Percentiles rank a stretch among this genome's conserved stretches.
Evolutionary conservation across 1,140 invertebrate species (phyloP).

Genomic region (Apis laboriosa): DNA sequence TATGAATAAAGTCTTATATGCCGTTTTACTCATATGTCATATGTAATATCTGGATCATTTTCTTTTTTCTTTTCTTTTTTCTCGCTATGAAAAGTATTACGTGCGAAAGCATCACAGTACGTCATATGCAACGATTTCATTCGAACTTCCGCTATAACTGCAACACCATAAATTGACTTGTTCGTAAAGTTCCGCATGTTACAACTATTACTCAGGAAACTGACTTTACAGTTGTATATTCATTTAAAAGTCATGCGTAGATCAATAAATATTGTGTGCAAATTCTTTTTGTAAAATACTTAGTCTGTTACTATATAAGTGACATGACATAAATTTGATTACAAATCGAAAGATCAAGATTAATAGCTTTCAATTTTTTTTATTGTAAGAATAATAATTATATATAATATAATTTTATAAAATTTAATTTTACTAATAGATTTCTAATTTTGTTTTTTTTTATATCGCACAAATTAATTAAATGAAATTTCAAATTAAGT

Average conservation of each 20-base stretch:
- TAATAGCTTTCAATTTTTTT: neutral
- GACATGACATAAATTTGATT: too few relatives aligned
- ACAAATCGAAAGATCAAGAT: too few relatives aligned
- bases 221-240: neutral
- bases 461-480: too few relatives aligned
- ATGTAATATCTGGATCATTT: neutral
- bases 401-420: neutral
- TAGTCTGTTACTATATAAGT: neutral
- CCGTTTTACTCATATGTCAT: neutral
- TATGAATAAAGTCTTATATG: neutral
- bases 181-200: neutral
- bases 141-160: conserved; percentile 22
- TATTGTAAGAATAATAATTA: too few relatives aligned
- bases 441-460: too few relatives aligned
- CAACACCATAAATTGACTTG: neutral
- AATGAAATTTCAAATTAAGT: too few relatives aligned
- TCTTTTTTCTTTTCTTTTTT: neutral
- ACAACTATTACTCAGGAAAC: neutral
- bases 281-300: neutral
- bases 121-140: conserved; percentile 34
- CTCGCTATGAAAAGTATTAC: conserved; percentile 31
- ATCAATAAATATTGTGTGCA: neutral
- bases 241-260: neutral
- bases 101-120: conserved; percentile 28
- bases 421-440: too few relatives aligned